Conservation (phyloP, 2,888 invertebrate species). For the Polyommatus iphigenia region DNA sequence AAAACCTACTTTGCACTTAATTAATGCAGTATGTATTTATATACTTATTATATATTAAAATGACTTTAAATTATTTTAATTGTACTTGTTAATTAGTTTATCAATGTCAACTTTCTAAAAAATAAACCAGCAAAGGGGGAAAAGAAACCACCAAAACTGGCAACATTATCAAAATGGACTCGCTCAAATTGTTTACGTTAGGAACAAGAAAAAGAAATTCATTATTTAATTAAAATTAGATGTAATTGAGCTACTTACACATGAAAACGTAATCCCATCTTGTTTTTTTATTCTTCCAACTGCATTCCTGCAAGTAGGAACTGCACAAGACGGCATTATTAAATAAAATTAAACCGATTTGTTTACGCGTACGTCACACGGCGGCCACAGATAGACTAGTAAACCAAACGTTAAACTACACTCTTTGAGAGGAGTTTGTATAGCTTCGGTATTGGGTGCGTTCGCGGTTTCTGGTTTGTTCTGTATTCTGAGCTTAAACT, state of each 20-base stretch:
- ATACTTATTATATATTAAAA: slow-evolving; percentile 8
- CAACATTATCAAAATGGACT: slow-evolving; percentile 8
- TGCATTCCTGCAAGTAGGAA: slow-evolving; percentile 2
- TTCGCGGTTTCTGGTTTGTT: slow-evolving; percentile 8
- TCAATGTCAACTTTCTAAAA: slow-evolving; percentile 1
- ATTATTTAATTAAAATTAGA: slow-evolving; percentile 25
- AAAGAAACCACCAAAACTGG: slow-evolving; percentile 8
- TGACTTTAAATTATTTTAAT: neutral
- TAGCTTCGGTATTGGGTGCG: slow-evolving; percentile 8
- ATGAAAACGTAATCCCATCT: slow-evolving; percentile 22
- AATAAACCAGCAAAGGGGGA: slow-evolving; percentile 2
- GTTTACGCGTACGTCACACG: slow-evolving; percentile 10
- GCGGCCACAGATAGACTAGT: slow-evolving; percentile 8
- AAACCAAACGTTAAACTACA: slow-evolving; percentile 8
- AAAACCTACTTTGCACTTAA: slow-evolving; percentile 8
- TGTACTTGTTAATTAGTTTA: slow-evolving; percentile 8
- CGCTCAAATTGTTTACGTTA: slow-evolving; percentile 8
- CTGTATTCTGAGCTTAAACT: slow-evolving; percentile 8
- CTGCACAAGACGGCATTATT: slow-evolving; percentile 14
- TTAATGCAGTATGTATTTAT: slow-evolving; percentile 8
- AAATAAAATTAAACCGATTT: slow-evolving; percentile 11
- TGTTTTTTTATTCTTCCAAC: neutral
- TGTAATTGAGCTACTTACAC: slow-evolving; percentile 19
- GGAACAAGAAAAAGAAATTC: slow-evolving; percentile 4
- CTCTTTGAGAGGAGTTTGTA: slow-evolving; percentile 8